phyloP scores from a whole-genome alignment of 2,797 vertebrate genomes.

The Lacerta agilis region DNA sequence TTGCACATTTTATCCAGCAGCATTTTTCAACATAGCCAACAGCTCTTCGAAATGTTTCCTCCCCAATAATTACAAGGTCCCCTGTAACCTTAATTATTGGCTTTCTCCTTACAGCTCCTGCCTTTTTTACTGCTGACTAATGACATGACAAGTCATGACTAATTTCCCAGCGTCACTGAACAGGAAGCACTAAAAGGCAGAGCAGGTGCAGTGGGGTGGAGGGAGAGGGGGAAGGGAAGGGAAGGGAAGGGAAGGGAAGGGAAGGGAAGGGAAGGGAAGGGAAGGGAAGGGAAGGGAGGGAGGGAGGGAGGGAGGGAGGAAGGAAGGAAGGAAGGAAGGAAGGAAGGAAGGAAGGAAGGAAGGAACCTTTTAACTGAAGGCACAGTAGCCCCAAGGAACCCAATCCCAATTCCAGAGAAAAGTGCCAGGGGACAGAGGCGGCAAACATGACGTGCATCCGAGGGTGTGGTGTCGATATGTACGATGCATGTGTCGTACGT shows the following conservation, averaged over 20 bases:
- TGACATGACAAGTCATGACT: background rate
- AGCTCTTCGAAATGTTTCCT: background rate
- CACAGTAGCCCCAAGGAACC: background rate
- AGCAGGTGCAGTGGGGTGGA: background rate
- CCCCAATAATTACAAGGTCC: background rate
- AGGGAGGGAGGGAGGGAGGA: too few relatives aligned
- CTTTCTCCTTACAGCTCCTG: background rate
- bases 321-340: background rate
- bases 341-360: too few relatives aligned
- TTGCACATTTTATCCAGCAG: background rate
- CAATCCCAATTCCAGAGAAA: background rate
- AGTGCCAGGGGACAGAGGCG: too few relatives aligned
- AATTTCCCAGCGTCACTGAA: background rate
- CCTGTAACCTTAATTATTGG: background rate
- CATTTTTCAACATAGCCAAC: too few relatives aligned
- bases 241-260: too few relatives aligned
- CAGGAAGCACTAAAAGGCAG: background rate
- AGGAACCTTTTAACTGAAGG: background rate
- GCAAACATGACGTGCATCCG: too few relatives aligned
- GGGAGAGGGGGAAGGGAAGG: too few relatives aligned
- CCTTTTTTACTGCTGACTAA: background rate
- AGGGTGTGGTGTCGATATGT: too few relatives aligned
- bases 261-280: too few relatives aligned
- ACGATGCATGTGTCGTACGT: too few relatives aligned
- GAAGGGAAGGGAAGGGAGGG: too few relatives aligned